Conservation (phyloP, 2,113 vertebrate species). For the Campylomormyrus numenius region DNA sequence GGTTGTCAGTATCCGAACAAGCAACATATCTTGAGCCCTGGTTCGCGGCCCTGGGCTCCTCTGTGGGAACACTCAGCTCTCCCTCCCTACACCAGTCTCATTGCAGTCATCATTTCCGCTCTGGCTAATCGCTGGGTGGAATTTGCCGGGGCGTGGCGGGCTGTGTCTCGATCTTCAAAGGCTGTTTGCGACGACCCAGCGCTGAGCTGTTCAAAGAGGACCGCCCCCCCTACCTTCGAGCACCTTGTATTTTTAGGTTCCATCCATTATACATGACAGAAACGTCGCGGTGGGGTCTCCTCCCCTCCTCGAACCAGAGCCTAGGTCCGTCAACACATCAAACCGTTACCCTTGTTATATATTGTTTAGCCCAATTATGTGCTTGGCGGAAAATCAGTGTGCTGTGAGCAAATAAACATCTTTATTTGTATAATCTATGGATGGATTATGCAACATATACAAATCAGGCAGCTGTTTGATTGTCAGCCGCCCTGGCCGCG, state of each 20-base stretch:
- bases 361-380: not conserved
- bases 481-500: not conserved
- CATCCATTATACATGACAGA: constrained; percentile 20
- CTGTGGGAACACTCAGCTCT: not conserved
- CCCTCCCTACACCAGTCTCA: not conserved
- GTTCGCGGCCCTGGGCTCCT: not conserved
- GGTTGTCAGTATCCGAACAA: not conserved
- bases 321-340: not conserved
- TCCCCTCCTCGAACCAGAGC: not conserved
- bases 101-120: not conserved
- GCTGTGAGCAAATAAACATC: not conserved
- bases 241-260: constrained; percentile 12
- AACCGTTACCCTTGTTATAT: not conserved
- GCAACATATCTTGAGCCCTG: not conserved
- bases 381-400: not conserved
- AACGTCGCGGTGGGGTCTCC: not conserved
- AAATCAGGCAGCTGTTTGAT: not conserved
- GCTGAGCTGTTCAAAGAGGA: not conserved
- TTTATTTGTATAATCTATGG: not conserved
- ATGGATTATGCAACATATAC: not conserved
- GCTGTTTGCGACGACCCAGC: not conserved
- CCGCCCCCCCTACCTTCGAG: not conserved
- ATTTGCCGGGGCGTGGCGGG: not conserved
- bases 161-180: not conserved
- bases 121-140: not conserved